These are phyloP conservation scores for Drosophila albomicans DNA, from an alignment of 1,140 invertebrate species.

Conservation along the genomic window DNA sequence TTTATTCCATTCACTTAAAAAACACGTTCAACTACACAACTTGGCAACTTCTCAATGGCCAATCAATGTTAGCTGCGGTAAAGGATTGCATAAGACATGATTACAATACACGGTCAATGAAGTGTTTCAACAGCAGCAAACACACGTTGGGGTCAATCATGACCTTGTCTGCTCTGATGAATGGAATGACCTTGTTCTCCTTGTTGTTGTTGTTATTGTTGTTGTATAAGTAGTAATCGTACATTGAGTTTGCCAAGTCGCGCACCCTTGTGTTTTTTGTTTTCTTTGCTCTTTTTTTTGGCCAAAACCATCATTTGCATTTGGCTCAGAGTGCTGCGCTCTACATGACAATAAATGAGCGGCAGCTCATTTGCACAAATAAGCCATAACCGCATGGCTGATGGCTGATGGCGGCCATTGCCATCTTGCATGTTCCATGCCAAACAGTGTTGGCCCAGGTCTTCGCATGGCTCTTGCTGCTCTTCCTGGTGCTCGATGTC, in stretches of 20 bases:
- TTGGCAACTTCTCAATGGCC: neutral
- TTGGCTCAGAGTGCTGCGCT: constrained; percentile 43
- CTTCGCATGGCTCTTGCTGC: neutral
- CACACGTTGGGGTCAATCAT: constrained; percentile 31
- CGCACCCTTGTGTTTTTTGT: constrained; percentile 25
- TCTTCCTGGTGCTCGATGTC: constrained; percentile 9
- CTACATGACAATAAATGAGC: constrained; percentile 71
- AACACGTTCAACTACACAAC: neutral
- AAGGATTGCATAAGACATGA: neutral
- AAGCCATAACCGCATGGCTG: constrained; percentile 73
- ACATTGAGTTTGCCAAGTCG: constrained; percentile 38
- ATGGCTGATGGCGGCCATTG: constrained; percentile 48
- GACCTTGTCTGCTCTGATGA: constrained; percentile 30
- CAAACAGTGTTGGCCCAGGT: neutral
- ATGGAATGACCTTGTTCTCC: constrained; percentile 54
- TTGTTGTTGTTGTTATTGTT: no score
- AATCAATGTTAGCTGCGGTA: constrained; percentile 1
- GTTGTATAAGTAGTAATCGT: constrained; percentile 19
- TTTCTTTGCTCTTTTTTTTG: constrained; percentile 1
- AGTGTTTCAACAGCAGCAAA: neutral
- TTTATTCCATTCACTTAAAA: neutral
- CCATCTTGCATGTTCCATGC: constrained; percentile 10
- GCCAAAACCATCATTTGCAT: constrained; percentile 74
- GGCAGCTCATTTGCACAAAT: constrained; percentile 80
- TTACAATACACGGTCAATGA: no score